These are phyloP conservation scores for Caenorhabditis latens DNA, from an alignment of 1,140 invertebrate species.

Conservation along the genomic window DNA sequence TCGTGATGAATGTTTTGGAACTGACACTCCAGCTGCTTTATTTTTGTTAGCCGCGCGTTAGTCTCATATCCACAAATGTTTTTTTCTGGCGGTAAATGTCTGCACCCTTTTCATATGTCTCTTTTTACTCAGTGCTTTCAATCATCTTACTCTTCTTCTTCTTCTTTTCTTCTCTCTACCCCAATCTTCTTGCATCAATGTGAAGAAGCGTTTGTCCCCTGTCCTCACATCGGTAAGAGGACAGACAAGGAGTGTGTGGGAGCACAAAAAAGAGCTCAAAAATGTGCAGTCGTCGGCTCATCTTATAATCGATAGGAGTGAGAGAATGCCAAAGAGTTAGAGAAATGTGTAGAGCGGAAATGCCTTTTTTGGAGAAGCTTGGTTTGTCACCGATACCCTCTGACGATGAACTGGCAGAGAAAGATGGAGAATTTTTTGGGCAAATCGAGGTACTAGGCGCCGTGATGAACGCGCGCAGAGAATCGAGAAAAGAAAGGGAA, in stretches of 20 bases:
- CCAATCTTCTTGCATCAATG: background rate
- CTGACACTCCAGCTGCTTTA: no score
- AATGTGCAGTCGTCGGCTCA: background rate
- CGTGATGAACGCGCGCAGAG: background rate
- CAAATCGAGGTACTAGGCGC: background rate
- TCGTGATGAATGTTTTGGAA: no score
- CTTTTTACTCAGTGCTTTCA: background rate
- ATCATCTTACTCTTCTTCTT: constrained; percentile 3
- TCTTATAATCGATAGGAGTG: constrained; percentile 28
- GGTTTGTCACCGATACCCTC: background rate
- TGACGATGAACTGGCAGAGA: background rate
- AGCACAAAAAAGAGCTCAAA: constrained; percentile 22
- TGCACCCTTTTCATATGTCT: background rate
- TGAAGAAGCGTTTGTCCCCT: background rate
- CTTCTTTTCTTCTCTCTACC: background rate
- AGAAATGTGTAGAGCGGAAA: background rate
- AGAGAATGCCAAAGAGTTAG: no score
- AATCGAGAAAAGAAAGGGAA: background rate
- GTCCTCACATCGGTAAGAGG: constrained; percentile 35
- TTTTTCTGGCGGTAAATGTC: no score
- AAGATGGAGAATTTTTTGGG: background rate
- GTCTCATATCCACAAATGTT: no score
- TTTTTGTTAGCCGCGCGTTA: no score
- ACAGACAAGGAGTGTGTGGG: background rate
- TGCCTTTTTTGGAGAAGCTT: background rate